Evolutionary conservation across 2,113 vertebrate species (phyloP), one percentile per base, ranked within the genome.

Genomic region (Collichthys lucidus): DNA sequence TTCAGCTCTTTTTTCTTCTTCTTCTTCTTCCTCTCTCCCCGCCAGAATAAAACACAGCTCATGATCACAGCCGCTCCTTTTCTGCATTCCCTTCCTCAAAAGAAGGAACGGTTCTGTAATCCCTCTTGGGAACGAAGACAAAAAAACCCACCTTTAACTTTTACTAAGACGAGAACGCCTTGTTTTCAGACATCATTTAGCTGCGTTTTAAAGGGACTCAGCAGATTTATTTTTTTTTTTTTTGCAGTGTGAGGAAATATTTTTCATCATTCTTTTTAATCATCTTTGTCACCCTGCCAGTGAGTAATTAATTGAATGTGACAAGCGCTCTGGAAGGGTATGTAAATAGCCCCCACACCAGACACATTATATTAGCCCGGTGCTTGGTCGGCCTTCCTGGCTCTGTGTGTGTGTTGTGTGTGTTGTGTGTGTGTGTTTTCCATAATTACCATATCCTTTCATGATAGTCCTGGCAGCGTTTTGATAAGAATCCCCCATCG

Each of bases 361-460:
- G 89, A 89, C 88, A 91, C 88, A 76, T 86, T 91, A 88, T 62
- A 89, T 88, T 86, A 90, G 83, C 64, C 68, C n/a, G 12, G 62
- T 74, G 83, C 85, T 83, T 71, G 71, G 61, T 83, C 15, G 42
- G 87, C 69, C 81, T 83, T 77, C 64, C 70, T 77, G 20, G 44
- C 53, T 80, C 15, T 60, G 70, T 65, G 75, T 70, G 76, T 53
- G 77, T 68, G n/a, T n/a, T n/a, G n/a, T n/a, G n/a, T n/a, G n/a
- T n/a, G n/a, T n/a, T n/a, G 75, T 31, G 53, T 22, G 44, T 40
- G 83, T 78, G 80, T 79, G 55, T 85, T 79, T 70, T 79, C 85
- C 77, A 67, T 91, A 92, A 94, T 94, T 91, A 94, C 88, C 91
- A 91, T 92, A 86, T 94, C 86, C 86, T 92, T 93, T 94, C 91